Base-by-base conservation (phyloP, 2,888 invertebrate genomes). In the Agrotis puta region DNA sequence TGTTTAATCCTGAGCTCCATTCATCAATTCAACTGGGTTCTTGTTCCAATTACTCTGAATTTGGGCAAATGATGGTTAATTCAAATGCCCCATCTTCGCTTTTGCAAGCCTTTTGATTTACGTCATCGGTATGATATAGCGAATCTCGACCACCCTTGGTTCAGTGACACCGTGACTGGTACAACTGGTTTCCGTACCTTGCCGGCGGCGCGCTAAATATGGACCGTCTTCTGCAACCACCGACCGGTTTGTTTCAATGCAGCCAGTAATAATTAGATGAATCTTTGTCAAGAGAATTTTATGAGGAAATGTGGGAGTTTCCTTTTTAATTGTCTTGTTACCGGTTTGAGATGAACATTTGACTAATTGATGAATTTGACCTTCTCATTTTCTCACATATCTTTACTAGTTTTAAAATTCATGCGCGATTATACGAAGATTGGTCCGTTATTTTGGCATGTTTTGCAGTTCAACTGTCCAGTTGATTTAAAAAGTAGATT, bases 151-250 rank as follows among this genome's bases (percentile, higher is more conserved):
- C 79, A 79, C 78, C 73, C 72, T 74, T 85, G 82, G 89, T 88
- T 89, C 88, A 89, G 81, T 89, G 90, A 89, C 89, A 88, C 81
- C 79, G 61, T 77, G 74, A 81, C 77, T 77, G 72, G 81, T 66
- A 57, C 50, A 73, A 89, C 89, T 83, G 89, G 89, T 89, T 82
- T 59, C 62, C 50, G 63, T 74, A 79, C 80, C 86, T 83, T 79
- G 84, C 85, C 85, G 78, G 65, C 79, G 84, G 79, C 84, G 80
- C 64, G 83, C 84, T 88, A 88, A 85, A 88, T 84, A 84, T 78
- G 83, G 85, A 78, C 64, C 39, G 58, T 64, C 79, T 69, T 74
- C 71, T 64, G 64, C 71, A 61, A 64, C 59, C 47, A 27, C 66
- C 45, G 61, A 77, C 78, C 69, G 78, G 78, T 78, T 78, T 65